Base-by-base conservation (phyloP, 1,140 invertebrate species). In the Pseudomyrmex dendroicus region DNA sequence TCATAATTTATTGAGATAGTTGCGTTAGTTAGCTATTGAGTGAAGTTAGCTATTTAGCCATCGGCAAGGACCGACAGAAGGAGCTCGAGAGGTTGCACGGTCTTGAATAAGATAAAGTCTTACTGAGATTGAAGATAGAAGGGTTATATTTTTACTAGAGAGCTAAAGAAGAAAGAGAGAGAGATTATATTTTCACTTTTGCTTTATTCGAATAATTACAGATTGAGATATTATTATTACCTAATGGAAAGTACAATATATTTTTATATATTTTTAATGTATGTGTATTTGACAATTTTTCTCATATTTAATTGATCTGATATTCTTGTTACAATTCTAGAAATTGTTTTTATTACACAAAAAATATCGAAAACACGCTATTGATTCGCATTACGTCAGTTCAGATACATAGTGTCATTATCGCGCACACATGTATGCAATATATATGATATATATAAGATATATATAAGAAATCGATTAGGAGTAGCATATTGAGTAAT, bases 1-100 rank as follows among this genome's bases (percentile, higher is more conserved):
- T 94, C 93, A 93, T 94, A 94, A 94, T 93, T 93, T 94, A 94
- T 94, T 93, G 92, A 92, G 93, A 94, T 94, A 94, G 93, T 93
- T 94, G 92, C 89, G 87, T 90, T 93, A 94, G 93, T 94, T 93
- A 93, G 93, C 93, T 94, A 93, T 94, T 94, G 93, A 94, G 92
- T 90, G 87, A 93, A 94, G 93, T 94, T 93, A 93, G 93, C 93
- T 94, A 93, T 94, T 94, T 94, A 94, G 92, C 93, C 92, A 89
- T 91, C 90, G 93, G 93, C 91, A 90, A 91, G 90, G 85, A 89
- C 88, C 54, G 68, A 20, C 54, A 20, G 76, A 88, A 83, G 90
- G 48, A 83, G 86, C 59, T 72, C 15, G 88, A 90, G 87, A 88
- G 89, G 83, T 91, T 80, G 76, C 80, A 83, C 85, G 85, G 86